These are phyloP conservation scores for Bembecia ichneumoniformis DNA, from an alignment of 2,888 invertebrate genomes.

Conservation along the genomic window DNA sequence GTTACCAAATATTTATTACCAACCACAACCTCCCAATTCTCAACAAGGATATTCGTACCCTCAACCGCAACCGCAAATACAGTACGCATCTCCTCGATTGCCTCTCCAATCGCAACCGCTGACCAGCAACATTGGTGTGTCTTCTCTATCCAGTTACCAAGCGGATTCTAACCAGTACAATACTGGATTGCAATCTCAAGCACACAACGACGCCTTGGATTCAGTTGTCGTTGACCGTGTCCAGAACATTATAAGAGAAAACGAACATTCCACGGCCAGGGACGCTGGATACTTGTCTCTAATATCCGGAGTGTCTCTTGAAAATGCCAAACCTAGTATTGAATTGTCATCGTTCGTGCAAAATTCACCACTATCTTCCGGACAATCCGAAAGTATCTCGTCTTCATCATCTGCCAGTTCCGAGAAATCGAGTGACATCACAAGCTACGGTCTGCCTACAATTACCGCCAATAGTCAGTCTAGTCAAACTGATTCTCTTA, in stretches of 20 bases:
- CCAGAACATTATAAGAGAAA: conserved; percentile 51
- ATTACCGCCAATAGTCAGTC: conserved; percentile 22
- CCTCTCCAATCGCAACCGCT: conserved; percentile 29
- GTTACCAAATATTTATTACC: neutral
- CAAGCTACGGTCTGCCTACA: conserved; percentile 34
- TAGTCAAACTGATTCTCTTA: conserved; percentile 20
- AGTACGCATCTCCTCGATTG: conserved; percentile 13
- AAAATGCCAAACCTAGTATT: conserved; percentile 52
- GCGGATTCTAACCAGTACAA: conserved; percentile 52
- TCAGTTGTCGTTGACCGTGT: conserved; percentile 44
- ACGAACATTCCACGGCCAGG: conserved; percentile 51
- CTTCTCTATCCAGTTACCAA: conserved; percentile 45
- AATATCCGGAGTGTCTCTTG: conserved; percentile 56
- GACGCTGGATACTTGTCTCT: conserved; percentile 50
- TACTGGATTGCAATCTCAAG: conserved; percentile 21
- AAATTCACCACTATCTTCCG: conserved; percentile 26
- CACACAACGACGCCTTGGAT: conserved; percentile 44
- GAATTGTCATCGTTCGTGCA: conserved; percentile 58
- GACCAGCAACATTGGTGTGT: conserved; percentile 16
- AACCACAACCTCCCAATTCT: conserved; percentile 6
- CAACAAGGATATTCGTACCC: conserved; percentile 20
- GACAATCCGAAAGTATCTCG: conserved; percentile 12
- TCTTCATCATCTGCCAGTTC: conserved; percentile 13
- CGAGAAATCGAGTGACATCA: conserved; percentile 15
- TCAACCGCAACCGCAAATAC: conserved; percentile 16